These are phyloP conservation scores for Paedocypris micromegethes DNA, from an alignment of 2,797 vertebrate species.

Conservation along the genomic window DNA sequence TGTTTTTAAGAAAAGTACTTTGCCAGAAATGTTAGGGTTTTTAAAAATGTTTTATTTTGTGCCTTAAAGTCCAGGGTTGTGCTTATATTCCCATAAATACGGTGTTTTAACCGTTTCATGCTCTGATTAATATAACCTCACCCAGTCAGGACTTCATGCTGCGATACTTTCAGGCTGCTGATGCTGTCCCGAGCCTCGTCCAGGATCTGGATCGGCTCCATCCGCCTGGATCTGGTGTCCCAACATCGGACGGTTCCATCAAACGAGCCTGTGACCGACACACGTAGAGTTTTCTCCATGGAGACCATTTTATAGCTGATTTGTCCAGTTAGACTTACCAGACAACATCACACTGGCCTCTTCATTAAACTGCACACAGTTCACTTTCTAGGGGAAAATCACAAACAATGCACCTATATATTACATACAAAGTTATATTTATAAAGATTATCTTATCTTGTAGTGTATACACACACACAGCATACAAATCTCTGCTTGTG, in stretches of 20 bases:
- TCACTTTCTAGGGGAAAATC: slow-evolving; percentile 74
- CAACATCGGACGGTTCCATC: slow-evolving; percentile 88
- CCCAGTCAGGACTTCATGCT: slow-evolving; percentile 86
- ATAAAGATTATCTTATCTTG: no score
- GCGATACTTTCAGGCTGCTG: slow-evolving; percentile 83
- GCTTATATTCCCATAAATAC: no score
- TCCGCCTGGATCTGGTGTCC: slow-evolving; percentile 82
- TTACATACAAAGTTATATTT: neutral
- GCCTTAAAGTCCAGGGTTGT: no score
- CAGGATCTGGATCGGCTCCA: slow-evolving; percentile 79
- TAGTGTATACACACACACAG: no score
- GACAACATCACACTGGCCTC: slow-evolving; percentile 86
- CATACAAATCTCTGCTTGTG: no score
- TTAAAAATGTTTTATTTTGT: no score
- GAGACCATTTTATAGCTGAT: neutral
- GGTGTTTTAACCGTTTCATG: no score
- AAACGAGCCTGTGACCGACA: slow-evolving; percentile 76
- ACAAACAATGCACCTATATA: neutral
- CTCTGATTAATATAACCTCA: slow-evolving; percentile 52
- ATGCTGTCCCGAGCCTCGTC: slow-evolving; percentile 85
- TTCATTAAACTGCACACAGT: slow-evolving; percentile 90
- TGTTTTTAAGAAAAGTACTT: no score
- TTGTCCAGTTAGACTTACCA: slow-evolving; percentile 63
- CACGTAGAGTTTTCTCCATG: neutral
- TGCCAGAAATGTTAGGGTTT: no score